phyloP scores from a whole-genome alignment of 2,888 invertebrate genomes.

The Ecliptopera silaceata region DNA sequence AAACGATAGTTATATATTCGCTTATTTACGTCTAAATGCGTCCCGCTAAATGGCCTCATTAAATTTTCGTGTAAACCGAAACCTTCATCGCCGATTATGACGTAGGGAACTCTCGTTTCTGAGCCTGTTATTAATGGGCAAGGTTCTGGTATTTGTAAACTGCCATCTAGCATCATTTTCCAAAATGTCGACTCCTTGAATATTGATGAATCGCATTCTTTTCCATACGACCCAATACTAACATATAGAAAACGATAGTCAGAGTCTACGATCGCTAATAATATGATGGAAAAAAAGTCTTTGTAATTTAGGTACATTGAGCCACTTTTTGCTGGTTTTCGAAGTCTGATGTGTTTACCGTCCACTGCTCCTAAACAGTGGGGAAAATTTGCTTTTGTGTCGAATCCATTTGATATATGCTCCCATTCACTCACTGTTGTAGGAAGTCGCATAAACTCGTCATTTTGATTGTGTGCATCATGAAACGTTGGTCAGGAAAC shows the following conservation, averaged over 20 bases:
- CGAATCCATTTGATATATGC: slow-evolving; percentile 29
- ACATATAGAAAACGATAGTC: slow-evolving; percentile 36
- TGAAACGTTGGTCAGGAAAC: too few species aligned
- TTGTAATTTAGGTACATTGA: slow-evolving; percentile 35
- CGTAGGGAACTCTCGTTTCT: slow-evolving; percentile 30
- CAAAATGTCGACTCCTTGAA: slow-evolving; percentile 37
- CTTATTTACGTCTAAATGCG: slow-evolving; percentile 25
- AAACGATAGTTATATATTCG: slow-evolving; percentile 27
- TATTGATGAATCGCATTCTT: slow-evolving; percentile 39
- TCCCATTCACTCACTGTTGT: slow-evolving; percentile 30
- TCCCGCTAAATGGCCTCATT: slow-evolving; percentile 25
- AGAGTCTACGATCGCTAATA: slow-evolving; percentile 38
- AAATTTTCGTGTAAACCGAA: slow-evolving; percentile 28
- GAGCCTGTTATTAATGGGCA: slow-evolving; percentile 30
- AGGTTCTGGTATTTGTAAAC: slow-evolving; percentile 35
- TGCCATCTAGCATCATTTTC: slow-evolving; percentile 36
- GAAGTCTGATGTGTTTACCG: slow-evolving; percentile 37
- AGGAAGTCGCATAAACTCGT: slow-evolving; percentile 33
- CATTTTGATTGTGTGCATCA: too few species aligned
- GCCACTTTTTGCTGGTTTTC: slow-evolving; percentile 32
- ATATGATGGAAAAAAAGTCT: slow-evolving; percentile 36
- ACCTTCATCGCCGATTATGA: slow-evolving; percentile 27
- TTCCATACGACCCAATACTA: slow-evolving; percentile 37
- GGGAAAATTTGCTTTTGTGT: slow-evolving; percentile 31
- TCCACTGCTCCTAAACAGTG: slow-evolving; percentile 32